A percentile compares a stretch with the other conserved stretches of the same genome.
phyloP scores from a whole-genome alignment of 1,140 invertebrate genomes.

The Ceratoteleas bidentatus region DNA sequence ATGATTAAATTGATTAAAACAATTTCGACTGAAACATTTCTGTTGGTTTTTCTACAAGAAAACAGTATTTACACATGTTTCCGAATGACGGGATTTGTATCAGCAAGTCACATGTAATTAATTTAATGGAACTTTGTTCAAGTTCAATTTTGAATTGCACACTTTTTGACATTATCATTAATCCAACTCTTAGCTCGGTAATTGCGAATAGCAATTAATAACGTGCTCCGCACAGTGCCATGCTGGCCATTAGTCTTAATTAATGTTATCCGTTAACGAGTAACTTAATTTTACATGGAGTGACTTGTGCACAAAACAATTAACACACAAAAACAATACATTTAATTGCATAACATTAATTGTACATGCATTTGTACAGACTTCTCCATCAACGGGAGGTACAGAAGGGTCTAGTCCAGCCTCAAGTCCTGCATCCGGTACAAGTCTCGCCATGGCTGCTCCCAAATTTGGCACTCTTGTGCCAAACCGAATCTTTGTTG shows the following conservation, averaged over 20 bases:
- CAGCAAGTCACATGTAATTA: not conserved
- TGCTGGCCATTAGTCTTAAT: not conserved
- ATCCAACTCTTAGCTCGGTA: not conserved
- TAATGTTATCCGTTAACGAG: not conserved
- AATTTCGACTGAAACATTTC: no score
- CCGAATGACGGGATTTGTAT: not conserved
- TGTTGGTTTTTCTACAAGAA: not conserved
- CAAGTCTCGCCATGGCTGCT: conserved; percentile 82
- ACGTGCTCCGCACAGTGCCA: not conserved
- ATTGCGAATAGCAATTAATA: not conserved
- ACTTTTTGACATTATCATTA: not conserved
- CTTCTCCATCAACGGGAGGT: conserved; percentile 79
- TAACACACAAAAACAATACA: not conserved
- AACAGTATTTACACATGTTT: not conserved
- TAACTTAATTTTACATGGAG: no score
- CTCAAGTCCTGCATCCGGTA: conserved; percentile 79
- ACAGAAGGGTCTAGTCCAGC: conserved; percentile 81
- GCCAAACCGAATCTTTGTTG: conserved; percentile 97
- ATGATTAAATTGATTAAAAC: no score
- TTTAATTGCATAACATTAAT: not conserved
- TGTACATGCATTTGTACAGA: conserved; percentile 67
- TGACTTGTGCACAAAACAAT: not conserved
- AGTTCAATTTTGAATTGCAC: not conserved
- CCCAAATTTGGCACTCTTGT: conserved; percentile 91
- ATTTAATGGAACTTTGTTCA: conserved; percentile 1